These are phyloP conservation scores for Reticulitermes speratus DNA, from an alignment of 1,140 invertebrate species.

Conservation along the genomic window DNA sequence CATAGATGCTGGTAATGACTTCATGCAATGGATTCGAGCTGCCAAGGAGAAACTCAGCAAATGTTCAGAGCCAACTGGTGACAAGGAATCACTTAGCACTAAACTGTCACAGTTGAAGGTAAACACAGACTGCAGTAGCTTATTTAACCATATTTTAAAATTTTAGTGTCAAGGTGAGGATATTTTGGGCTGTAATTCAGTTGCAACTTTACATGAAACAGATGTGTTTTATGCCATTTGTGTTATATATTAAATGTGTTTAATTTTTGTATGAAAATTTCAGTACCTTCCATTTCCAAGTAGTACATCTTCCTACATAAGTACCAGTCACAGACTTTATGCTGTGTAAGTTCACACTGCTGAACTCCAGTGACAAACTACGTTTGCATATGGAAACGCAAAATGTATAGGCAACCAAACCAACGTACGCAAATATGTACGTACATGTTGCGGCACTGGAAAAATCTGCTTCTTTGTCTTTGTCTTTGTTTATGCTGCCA, in stretches of 20 bases:
- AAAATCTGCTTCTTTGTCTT: no score
- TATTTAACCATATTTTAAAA: neutral
- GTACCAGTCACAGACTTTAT: no score
- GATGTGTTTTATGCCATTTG: neutral
- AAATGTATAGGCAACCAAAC: no score
- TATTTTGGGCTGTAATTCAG: no score
- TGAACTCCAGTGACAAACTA: no score
- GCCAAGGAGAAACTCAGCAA: slow-evolving; percentile 89
- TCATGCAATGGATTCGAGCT: slow-evolving; percentile 85
- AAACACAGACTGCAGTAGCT: slow-evolving; percentile 25
- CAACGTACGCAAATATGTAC: no score
- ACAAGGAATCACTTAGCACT: slow-evolving; percentile 82
- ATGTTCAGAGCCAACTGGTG: slow-evolving; percentile 90
- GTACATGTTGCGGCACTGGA: no score
- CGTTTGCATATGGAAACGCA: no score
- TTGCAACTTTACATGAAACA: neutral
- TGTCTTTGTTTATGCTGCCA: no score
- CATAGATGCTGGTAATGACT: slow-evolving; percentile 87
- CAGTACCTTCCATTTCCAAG: neutral
- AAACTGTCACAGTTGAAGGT: slow-evolving; percentile 81
- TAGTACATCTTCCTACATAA: no score
- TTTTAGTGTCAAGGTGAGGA: neutral
- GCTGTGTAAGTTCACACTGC: no score
- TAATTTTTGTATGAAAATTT: neutral
- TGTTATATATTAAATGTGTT: no score